Conservation (phyloP, 2,113 vertebrate genomes). For the Sceloporus tristichus region DNA sequence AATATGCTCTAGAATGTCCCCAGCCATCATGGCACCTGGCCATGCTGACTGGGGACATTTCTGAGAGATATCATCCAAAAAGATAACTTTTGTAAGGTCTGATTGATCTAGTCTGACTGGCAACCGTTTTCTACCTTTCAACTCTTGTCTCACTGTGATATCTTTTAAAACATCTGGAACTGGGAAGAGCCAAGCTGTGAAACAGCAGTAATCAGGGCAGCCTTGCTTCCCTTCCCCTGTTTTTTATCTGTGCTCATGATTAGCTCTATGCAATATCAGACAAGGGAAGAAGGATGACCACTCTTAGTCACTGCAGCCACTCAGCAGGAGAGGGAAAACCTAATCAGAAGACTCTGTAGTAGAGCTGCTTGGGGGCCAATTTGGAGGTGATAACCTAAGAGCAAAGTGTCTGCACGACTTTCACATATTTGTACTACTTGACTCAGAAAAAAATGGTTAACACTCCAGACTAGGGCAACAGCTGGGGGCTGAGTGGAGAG, state of each 20-base stretch:
- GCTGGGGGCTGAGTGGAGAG: not conserved
- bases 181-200: not conserved
- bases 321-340: not conserved
- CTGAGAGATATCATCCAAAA: not conserved
- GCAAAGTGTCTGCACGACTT: not conserved
- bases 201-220: not conserved
- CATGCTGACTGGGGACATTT: not conserved
- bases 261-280: not conserved
- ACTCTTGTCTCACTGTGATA: too few species aligned
- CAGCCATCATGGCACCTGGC: not conserved
- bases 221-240: not conserved
- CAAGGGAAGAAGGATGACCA: not conserved
- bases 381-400: conserved; percentile 22
- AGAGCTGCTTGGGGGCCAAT: not conserved
- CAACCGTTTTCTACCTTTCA: not conserved
- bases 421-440: conserved; percentile 2
- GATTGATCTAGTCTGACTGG: not conserved
- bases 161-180: not conserved
- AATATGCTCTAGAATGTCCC: not conserved
- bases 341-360: conserved; percentile 5
- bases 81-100: not conserved
- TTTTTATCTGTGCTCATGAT: not conserved
- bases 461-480: not conserved
- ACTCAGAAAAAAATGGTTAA: not conserved
- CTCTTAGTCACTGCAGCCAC: not conserved